Evolutionary conservation across 1,140 invertebrate genomes (phyloP).

Genomic region (Caerostris darwini): DNA sequence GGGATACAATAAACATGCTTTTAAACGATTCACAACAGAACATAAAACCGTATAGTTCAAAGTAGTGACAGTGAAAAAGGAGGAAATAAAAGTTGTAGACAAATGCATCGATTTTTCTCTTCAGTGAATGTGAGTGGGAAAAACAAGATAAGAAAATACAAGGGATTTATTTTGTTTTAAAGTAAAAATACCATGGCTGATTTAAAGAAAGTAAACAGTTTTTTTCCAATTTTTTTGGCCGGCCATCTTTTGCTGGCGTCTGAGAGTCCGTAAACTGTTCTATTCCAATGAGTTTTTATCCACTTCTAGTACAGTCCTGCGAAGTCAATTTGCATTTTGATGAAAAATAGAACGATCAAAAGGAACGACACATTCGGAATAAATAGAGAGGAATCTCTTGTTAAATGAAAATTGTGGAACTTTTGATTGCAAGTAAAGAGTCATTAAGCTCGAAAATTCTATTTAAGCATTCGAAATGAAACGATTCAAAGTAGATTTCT

Average conservation of each 20-base stretch:
- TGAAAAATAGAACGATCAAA: background rate
- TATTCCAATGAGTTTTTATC: background rate
- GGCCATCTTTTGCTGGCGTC: background rate
- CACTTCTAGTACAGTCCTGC: background rate
- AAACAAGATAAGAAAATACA: conserved; percentile 26
- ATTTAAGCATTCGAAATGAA: too few relatives aligned
- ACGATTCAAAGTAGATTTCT: too few relatives aligned
- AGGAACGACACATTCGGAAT: background rate
- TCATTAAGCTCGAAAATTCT: background rate
- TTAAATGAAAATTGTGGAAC: background rate
- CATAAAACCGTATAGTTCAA: background rate
- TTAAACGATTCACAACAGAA: background rate
- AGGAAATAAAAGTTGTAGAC: background rate
- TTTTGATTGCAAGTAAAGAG: background rate
- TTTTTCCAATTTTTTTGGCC: background rate
- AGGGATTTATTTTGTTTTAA: background rate
- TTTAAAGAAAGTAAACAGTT: background rate
- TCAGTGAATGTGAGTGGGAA: background rate
- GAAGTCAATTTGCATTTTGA: conserved; percentile 6
- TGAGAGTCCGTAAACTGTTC: background rate
- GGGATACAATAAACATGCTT: background rate
- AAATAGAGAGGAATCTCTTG: background rate
- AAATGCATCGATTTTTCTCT: conserved; percentile 21
- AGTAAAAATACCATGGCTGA: background rate
- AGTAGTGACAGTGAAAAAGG: background rate